Evolutionary conservation across 2,888 invertebrate genomes (phyloP).

Genomic region (Drosophila helvetica): DNA sequence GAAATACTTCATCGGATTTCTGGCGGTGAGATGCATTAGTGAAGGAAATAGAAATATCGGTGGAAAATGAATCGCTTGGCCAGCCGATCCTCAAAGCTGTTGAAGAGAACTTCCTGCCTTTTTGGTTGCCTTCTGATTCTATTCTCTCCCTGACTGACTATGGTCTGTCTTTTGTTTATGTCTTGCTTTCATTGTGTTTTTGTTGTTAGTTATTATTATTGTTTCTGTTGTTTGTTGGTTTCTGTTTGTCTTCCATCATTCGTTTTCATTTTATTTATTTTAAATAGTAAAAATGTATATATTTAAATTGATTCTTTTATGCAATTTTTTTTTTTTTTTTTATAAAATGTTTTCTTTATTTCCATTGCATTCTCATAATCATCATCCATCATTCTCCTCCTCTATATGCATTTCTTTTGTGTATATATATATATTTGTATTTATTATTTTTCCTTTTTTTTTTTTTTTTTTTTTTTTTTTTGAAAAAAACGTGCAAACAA

Average conservation of each 20-base stretch:
- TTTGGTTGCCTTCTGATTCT: slow-evolving; percentile 9
- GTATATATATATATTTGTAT: slow-evolving; percentile 44
- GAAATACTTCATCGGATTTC: background rate
- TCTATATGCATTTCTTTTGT: slow-evolving; percentile 51
- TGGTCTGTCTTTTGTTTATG: slow-evolving; percentile 23
- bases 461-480: slow-evolving; percentile 55
- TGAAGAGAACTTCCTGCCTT: too few species aligned
- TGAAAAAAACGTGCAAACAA: slow-evolving; percentile 84
- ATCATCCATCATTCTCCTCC: slow-evolving; percentile 34
- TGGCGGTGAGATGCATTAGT: background rate
- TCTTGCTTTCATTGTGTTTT: slow-evolving; percentile 41
- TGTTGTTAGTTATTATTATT: slow-evolving; percentile 48
- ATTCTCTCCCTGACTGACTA: background rate
- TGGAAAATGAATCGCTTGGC: background rate
- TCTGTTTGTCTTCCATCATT: slow-evolving; percentile 35
- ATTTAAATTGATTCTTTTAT: slow-evolving; percentile 68
- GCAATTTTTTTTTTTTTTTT: slow-evolving; percentile 58
- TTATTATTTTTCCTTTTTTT: slow-evolving; percentile 31
- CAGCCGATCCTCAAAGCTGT: background rate
- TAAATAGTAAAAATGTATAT: slow-evolving; percentile 72
- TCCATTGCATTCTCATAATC: slow-evolving; percentile 52
- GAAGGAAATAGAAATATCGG: background rate
- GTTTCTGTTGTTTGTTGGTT: slow-evolving; percentile 53
- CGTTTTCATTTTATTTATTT: slow-evolving; percentile 47
- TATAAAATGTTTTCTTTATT: slow-evolving; percentile 47